Conservation (phyloP, 2,113 vertebrate species). For the Spea bombifrons region DNA sequence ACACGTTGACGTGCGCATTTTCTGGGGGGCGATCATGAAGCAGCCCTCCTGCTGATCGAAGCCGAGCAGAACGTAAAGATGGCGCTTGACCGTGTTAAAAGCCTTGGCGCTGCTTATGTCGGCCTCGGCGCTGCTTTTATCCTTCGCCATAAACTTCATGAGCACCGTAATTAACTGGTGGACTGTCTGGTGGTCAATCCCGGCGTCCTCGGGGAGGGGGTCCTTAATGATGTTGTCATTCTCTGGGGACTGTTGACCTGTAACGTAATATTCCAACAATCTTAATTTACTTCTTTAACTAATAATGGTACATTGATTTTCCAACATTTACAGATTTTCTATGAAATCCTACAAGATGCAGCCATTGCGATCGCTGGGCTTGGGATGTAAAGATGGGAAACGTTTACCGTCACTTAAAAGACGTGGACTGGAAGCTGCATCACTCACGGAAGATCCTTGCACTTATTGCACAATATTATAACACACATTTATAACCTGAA, state of each 20-base stretch:
- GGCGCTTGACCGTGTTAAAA: constrained; percentile 95
- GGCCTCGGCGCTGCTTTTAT: constrained; percentile 88
- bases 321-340: too few relatives aligned
- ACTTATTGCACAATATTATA: too few relatives aligned
- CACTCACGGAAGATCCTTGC: too few relatives aligned
- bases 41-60: constrained; percentile 97
- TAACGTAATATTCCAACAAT: neutral
- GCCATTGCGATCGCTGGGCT: too few relatives aligned
- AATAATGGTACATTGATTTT: too few relatives aligned
- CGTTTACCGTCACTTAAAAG: too few relatives aligned
- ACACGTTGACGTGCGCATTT: constrained; percentile 95
- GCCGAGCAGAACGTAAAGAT: constrained; percentile 90
- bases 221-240: constrained; percentile 88
- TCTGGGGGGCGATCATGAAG: constrained; percentile 98
- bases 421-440: too few relatives aligned
- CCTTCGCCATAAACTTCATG: constrained; percentile 99
- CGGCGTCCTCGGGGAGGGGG: constrained; percentile 88
- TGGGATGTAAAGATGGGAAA: too few relatives aligned
- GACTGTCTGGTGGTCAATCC: constrained; percentile 96
- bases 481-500: too few relatives aligned
- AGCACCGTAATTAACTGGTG: constrained; percentile 96
- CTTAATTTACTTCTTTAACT: too few relatives aligned
- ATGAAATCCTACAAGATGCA: too few relatives aligned
- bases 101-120: constrained; percentile 96
- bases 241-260: constrained; percentile 82